Base-by-base conservation (phyloP, 30 jellyfish, hydroid and myxozoan genomes). In the Mastigias papua region DNA sequence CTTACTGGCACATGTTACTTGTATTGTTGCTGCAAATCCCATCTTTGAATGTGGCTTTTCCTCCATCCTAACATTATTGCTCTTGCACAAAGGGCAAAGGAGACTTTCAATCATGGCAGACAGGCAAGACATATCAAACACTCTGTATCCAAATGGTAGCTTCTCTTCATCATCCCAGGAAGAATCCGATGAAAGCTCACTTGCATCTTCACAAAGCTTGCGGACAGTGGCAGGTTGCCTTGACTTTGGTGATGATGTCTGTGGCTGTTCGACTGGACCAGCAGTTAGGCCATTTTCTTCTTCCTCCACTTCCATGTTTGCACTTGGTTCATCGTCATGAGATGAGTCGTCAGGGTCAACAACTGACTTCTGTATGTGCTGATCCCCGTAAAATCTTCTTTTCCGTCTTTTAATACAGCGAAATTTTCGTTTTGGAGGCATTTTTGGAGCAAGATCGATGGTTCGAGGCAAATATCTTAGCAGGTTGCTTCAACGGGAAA, bases 341-440 rank as follows among this genome's bases (percentile, higher is more conserved):
- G n/a, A n/a, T n/a, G n/a, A n/a, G n/a, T n/a, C n/a, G n/a, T n/a
- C n/a, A n/a, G n/a, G n/a, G n/a, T n/a, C n/a, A n/a, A n/a, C n/a
- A n/a, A n/a, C n/a, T n/a, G n/a, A n/a, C n/a, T n/a, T n/a, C n/a
- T 20, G 8, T 20, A 5, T 27, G 33, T 7, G 21, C 21, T 25
- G 10, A 27, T 61, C 21, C 21, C 73, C 73, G 22, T 61, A 25
- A 61, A 61, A 61, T 25, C 21, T 61, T 61, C 73, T 61, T 20
- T 4, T 61, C 73, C 21, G 10, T 61, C 73, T 61, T 27, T 20
- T 61, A 6, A 4, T 6, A 61, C 73, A 7, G 10, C 73, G 84
- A 42, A 33, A 72, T 72, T 72, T 72, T 42, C 69, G 21, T 72
- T 26, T 42, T 30, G 84, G 7, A 28, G 7, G n/a, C 62, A 30